Base-by-base conservation (phyloP, 1,140 invertebrate species). In the Hermetia illucens region DNA sequence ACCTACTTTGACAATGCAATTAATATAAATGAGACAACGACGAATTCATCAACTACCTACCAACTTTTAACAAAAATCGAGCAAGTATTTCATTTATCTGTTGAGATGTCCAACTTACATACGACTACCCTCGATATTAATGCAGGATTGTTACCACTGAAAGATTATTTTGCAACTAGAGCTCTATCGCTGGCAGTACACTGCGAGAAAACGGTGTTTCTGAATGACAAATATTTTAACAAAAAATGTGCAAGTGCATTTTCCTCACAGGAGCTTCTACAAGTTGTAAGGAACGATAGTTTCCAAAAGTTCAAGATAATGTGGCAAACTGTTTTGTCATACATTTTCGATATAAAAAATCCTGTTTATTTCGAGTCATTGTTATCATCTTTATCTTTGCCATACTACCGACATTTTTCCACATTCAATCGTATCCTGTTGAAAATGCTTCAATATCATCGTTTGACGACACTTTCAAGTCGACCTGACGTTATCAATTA, bases 401-500 rank as follows among this genome's bases (percentile, higher is more conserved):
- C 24, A 9, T 27, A 46, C 25, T 58, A 54, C 39, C 52, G 46
- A 21, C 36, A 43, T 33, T 29, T 58, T 19, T 50, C 48, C 2
- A 47, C 47, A 5, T 53, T 53, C 43, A 43, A 40, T 3, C 37
- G 51, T 1, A 21, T 40, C 4, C 3, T 45, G 42, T 44, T 24
- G 45, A 49, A 42, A 44, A 44, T 1, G 27, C 38, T 21, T 30
- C 45, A 5, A 24, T 46, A 42, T 21, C 48, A 50, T 21, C 55
- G 55, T 18, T 16, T 58, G 24, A 44, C 46, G 3, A 58, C 53
- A 31, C 27, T 58, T 3, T 39, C 50, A 4, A 47, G 38, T 2
- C 50, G 52, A 5, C 34, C 46, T 1, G 45, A 47, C 21, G n/a
- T n/a, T n/a, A n/a, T n/a, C n/a, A n/a, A n/a, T n/a, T n/a, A n/a